phyloP scores from a whole-genome alignment of 2,113 vertebrate species.

The Phrynocephalus versicolor region DNA sequence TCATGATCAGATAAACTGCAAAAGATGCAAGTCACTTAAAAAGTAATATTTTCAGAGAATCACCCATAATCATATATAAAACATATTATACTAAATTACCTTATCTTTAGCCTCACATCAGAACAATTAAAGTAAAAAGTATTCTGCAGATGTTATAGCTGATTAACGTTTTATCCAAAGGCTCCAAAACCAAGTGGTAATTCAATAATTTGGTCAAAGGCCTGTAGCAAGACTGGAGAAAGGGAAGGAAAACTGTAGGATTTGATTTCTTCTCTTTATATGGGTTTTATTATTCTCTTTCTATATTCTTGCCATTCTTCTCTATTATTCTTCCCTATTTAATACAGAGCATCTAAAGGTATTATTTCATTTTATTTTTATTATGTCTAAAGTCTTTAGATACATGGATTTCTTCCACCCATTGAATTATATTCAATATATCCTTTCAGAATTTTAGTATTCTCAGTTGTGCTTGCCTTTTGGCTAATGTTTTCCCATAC shows the following conservation, averaged over 20 bases:
- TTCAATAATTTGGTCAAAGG: neutral
- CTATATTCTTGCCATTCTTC: neutral
- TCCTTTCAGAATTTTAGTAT: neutral
- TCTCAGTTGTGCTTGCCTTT: neutral
- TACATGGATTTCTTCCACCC: neutral
- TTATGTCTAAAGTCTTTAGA: neutral
- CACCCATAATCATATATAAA: neutral
- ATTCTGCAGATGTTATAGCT: neutral
- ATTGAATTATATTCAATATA: too few relatives aligned
- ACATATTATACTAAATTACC: neutral
- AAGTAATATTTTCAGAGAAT: neutral
- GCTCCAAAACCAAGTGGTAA: neutral
- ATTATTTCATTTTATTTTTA: neutral
- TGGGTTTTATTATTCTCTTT: neutral
- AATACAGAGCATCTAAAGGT: neutral
- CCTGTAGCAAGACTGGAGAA: neutral
- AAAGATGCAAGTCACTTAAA: neutral
- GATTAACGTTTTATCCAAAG: neutral
- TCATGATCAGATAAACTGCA: slow-evolving; percentile 19
- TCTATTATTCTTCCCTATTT: neutral
- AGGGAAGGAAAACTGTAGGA: neutral
- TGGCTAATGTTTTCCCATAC: neutral
- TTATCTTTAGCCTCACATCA: neutral
- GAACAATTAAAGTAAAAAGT: neutral
- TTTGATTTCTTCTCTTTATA: neutral